Conservation (phyloP, 2,113 vertebrate genomes). For the Corythaixoides concolor region DNA sequence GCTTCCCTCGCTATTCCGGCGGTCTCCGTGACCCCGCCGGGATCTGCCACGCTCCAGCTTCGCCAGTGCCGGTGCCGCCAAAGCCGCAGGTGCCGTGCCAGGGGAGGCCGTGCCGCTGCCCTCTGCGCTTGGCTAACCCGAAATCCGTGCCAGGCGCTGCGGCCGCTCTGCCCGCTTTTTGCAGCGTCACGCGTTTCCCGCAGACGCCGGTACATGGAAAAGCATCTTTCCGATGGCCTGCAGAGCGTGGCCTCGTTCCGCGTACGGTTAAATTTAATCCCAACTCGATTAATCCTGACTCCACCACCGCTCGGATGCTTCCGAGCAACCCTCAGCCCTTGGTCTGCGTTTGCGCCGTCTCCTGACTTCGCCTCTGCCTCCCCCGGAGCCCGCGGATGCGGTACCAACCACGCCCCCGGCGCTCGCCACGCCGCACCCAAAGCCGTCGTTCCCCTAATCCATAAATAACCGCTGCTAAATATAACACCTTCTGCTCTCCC, state of each 20-base stretch:
- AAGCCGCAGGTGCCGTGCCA: no score
- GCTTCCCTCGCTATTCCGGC: no score
- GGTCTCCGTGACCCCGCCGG: no score
- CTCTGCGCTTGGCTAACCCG: no score
- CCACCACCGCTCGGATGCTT: neutral
- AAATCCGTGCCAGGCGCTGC: no score
- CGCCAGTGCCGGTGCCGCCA: no score
- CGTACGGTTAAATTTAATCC: neutral
- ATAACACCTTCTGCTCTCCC: neutral
- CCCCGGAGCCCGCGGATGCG: neutral
- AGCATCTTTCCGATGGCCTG: neutral
- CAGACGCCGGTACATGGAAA: no score
- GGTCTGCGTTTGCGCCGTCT: rapidly evolving
- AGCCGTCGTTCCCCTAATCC: neutral
- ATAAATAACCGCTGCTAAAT: neutral
- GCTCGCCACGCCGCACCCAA: neutral
- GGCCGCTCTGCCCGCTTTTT: no score
- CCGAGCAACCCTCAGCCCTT: neutral
- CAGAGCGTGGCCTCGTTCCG: no score
- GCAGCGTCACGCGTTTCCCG: no score
- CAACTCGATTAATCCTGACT: neutral
- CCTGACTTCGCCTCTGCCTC: neutral
- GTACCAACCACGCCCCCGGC: neutral
- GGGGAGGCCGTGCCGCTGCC: no score
- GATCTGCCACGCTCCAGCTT: no score